Conservation (phyloP, 2,888 invertebrate genomes). For the Ligdia adustata region DNA sequence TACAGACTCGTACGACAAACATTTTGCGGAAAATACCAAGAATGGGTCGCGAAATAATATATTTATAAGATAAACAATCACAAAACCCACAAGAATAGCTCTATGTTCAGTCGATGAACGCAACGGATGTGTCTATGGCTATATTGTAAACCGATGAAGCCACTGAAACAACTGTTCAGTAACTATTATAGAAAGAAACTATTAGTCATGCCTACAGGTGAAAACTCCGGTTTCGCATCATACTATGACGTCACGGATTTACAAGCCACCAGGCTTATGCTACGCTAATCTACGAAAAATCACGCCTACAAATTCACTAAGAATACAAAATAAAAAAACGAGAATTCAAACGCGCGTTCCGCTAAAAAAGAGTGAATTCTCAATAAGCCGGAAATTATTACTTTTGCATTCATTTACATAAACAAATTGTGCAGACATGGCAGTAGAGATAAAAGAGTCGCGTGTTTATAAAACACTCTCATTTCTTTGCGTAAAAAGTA, state of each 20-base stretch:
- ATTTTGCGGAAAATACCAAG: conserved; percentile 27
- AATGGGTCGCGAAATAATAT: conserved; percentile 2
- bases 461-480: conserved; percentile 10
- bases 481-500: no score
- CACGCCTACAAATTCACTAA: conserved; percentile 34
- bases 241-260: conserved; percentile 9
- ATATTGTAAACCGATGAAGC: conserved; percentile 25
- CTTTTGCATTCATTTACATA: conserved; percentile 34
- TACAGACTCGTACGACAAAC: conserved; percentile 48
- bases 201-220: conserved; percentile 26
- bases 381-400: conserved; percentile 34
- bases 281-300: conserved; percentile 16
- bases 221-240: conserved; percentile 6
- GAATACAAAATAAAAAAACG: conserved; percentile 34
- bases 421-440: conserved; percentile 25
- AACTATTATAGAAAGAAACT: conserved; percentile 28
- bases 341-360: conserved; percentile 27
- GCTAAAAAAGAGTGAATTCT: conserved; percentile 32
- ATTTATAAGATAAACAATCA: conserved; percentile 8
- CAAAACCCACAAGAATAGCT: conserved; percentile 5
- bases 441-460: conserved; percentile 18
- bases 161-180: conserved; percentile 29
- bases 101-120: not conserved
- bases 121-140: conserved; percentile 10
- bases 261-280: conserved; percentile 18